These are phyloP conservation scores for Hoplostethus mediterraneus DNA, from an alignment of 2,797 vertebrate species.

Conservation along the genomic window DNA sequence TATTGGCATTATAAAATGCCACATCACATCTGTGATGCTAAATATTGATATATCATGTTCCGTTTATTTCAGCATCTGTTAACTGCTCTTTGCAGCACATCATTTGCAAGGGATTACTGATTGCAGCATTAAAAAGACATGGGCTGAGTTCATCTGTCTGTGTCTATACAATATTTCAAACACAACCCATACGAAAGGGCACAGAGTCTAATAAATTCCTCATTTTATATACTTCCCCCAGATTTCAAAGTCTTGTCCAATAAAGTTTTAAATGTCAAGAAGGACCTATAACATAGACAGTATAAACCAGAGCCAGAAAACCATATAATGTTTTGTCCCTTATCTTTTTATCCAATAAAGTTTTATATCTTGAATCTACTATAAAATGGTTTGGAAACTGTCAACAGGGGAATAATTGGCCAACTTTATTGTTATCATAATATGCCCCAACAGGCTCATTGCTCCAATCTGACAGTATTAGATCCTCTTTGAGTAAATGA, in stretches of 20 bases:
- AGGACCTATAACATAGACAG: conserved; percentile 93
- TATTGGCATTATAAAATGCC: conserved; percentile 80
- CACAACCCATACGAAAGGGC: conserved; percentile 90
- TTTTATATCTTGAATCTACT: conserved; percentile 98
- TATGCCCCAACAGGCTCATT: conserved; percentile 92
- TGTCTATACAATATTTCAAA: conserved; percentile 85
- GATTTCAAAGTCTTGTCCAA: conserved; percentile 98
- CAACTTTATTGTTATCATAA: conserved; percentile 95
- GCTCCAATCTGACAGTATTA: conserved; percentile 91
- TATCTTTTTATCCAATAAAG: conserved; percentile 98
- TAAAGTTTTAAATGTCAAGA: conserved; percentile 99
- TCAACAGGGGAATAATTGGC: conserved; percentile 96
- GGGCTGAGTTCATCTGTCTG: conserved; percentile 79
- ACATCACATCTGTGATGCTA: conserved; percentile 76
- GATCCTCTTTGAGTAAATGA: conserved; percentile 91
- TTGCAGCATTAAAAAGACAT: conserved; percentile 61
- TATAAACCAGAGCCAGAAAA: conserved; percentile 91
- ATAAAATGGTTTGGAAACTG: conserved; percentile 96
- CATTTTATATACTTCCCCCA: conserved; percentile 96
- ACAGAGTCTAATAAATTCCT: conserved; percentile 94
- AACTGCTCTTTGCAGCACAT: conserved; percentile 72
- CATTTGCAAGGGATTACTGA: conserved; percentile 55
- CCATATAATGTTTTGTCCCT: conserved; percentile 89
- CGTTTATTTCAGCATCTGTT: conserved; percentile 77
- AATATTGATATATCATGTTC: conserved; percentile 80